A percentile compares a stretch with the other conserved stretches of the same genome.
Evolutionary conservation across 2,888 invertebrate genomes (phyloP).

Genomic region (Sarcophaga caerulescens): DNA sequence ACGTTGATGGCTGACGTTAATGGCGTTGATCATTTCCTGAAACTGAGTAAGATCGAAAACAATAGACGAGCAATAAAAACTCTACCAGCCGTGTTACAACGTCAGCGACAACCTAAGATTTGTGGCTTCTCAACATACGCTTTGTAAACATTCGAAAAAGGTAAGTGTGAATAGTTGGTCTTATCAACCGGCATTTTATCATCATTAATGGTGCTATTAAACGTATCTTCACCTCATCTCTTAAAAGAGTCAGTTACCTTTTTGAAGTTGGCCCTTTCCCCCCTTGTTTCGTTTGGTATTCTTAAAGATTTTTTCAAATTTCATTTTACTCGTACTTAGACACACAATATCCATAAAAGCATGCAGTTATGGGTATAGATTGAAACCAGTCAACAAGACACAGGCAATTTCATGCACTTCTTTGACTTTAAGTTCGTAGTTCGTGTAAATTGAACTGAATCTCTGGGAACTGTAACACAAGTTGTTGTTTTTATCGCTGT

Average conservation of each 20-base stretch:
- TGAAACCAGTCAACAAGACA: constrained; percentile 29
- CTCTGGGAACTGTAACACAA: constrained; percentile 66
- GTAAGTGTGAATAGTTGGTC: not conserved
- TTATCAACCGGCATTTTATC: not conserved
- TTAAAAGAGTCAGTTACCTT: not conserved
- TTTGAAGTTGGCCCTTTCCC: not conserved
- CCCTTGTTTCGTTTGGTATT: not conserved
- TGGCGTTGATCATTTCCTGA: constrained; percentile 60
- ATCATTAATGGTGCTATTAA: constrained; percentile 1
- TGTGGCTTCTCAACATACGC: not conserved
- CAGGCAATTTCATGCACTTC: constrained; percentile 28
- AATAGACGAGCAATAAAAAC: constrained; percentile 36
- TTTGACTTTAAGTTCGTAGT: constrained; percentile 51
- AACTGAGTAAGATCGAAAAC: constrained; percentile 27
- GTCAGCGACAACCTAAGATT: constrained; percentile 29
- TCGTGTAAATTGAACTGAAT: constrained; percentile 43
- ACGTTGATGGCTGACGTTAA: constrained; percentile 10
- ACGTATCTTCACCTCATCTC: not conserved
- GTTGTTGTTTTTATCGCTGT: constrained; percentile 32
- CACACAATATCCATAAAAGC: no score
- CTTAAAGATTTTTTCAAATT: no score
- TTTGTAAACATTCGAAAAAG: not conserved
- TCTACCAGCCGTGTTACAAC: not conserved
- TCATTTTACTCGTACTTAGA: no score
- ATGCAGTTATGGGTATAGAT: constrained; percentile 23